Conservation (phyloP, 2,888 invertebrate species). For the Dicyrtomina minuta region DNA sequence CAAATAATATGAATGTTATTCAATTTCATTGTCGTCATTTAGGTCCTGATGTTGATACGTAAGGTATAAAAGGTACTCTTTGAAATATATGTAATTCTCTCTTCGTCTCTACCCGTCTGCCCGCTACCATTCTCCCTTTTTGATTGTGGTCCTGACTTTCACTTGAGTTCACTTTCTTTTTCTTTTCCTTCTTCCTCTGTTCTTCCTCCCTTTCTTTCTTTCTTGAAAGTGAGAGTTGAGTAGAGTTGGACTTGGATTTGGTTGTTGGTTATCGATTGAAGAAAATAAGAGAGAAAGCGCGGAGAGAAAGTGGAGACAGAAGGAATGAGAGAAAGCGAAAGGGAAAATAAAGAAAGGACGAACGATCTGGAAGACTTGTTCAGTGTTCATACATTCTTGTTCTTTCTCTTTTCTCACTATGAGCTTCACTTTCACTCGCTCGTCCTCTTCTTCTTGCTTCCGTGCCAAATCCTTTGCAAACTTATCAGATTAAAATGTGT, state of each 20-base stretch:
- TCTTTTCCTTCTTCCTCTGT: no score
- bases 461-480: slow-evolving; percentile 33
- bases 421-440: not conserved
- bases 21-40: no score
- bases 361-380: not conserved
- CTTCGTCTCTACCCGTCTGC: not conserved
- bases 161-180: slow-evolving; percentile 7
- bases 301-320: slow-evolving; percentile 4
- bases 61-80: no score
- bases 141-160: slow-evolving; percentile 6
- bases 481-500: slow-evolving; percentile 36
- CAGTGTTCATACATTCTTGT: not conserved
- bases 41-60: no score
- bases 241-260: not conserved
- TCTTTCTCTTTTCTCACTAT: not conserved
- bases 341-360: not conserved
- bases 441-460: slow-evolving; percentile 16
- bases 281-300: not conserved
- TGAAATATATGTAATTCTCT: not conserved
- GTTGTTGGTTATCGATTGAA: slow-evolving; percentile 27
- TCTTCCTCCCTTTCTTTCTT: not conserved
- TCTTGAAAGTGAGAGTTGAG: not conserved
- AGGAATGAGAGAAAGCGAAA: not conserved
- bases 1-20: not conserved
- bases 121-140: not conserved